Base-by-base conservation (phyloP, 2,797 vertebrate species). In the Poecilia gillii region DNA sequence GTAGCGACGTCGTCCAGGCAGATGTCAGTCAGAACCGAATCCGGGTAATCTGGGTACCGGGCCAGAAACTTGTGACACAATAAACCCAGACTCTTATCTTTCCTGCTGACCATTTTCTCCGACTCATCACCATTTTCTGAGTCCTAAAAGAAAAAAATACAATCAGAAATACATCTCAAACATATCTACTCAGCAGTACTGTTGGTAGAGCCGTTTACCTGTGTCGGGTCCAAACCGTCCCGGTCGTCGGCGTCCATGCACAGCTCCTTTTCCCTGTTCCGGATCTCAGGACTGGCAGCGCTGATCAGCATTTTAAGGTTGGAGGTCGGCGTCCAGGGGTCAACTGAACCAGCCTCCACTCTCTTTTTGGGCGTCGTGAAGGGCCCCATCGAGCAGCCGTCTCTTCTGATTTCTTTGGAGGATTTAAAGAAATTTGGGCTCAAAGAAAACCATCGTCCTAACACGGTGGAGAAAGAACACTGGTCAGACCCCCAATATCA, bases 271-370 rank as follows among this genome's bases (percentile, higher is more conserved):
- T 99, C 98, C 75, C 98, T 90, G 94, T 96, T 98, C 90, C 98
- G 95, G 82, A 99, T 99, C 92, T 99, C 99, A 0, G 98, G 97
- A 91, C 97, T 99, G 36, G 97, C 98, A 0, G 97, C 99, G 3
- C 97, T 99, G 80, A 99, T 97, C 53, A 99, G 96, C 95, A 99
- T 98, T 90, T 99, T 99, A 0, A 99, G 94, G 92, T 99, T 99
- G 31, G 97, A 97, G 0, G 97, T 99, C 0, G 99, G 98, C 0
- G 98, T 99, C 98, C 98, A 99, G 55, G 99, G 98, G n/a, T 99
- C 99, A 0, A 94, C 95, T 4, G 94, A 91, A 8, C 92, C 80
- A 0, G 25, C 85, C 75, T 97, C 96, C 43, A 93, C 92, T 41
- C 95, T 95, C 64, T 98, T 99, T 71, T 98, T 97, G 0, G 98